A percentile compares a stretch with the other conserved stretches of the same genome.
These are phyloP conservation scores for Tubiluchus corallicola DNA, from an alignment of 2,888 invertebrate species.

Conservation along the genomic window DNA sequence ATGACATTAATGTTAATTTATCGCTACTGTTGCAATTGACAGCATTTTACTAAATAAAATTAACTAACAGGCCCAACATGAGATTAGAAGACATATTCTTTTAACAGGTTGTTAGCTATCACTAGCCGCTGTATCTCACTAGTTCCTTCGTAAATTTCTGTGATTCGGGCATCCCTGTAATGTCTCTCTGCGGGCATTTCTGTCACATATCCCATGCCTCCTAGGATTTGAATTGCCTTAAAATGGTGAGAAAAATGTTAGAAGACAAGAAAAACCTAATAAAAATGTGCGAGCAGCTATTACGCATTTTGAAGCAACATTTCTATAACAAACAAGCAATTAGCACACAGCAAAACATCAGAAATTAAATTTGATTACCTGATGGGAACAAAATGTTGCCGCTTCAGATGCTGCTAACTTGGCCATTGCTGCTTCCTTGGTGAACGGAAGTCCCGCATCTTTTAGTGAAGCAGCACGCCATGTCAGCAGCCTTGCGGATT, in stretches of 20 bases:
- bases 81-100: too few species aligned
- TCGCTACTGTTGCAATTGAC: too few species aligned
- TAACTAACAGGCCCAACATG: too few species aligned
- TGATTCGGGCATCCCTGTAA: slow-evolving; percentile 86
- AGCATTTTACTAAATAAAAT: too few species aligned
- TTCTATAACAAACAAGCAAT: too few species aligned
- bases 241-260: too few species aligned
- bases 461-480: slow-evolving; percentile 82
- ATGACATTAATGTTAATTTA: too few species aligned
- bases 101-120: slow-evolving; percentile 66
- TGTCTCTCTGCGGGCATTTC: slow-evolving; percentile 91
- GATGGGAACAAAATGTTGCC: slow-evolving; percentile 69
- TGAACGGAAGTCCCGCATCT: slow-evolving; percentile 57
- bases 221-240: slow-evolving; percentile 69
- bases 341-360: too few species aligned
- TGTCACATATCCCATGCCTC: slow-evolving; percentile 84
- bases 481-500: slow-evolving; percentile 65
- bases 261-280: too few species aligned
- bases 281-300: too few species aligned
- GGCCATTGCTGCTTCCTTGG: slow-evolving; percentile 92
- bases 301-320: too few species aligned
- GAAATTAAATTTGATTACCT: slow-evolving; percentile 27
- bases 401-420: slow-evolving; percentile 85
- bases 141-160: slow-evolving; percentile 94
- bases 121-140: slow-evolving; percentile 87